These are phyloP conservation scores for Microvelia longipes DNA, from an alignment of 1,140 invertebrate genomes.

Conservation along the genomic window DNA sequence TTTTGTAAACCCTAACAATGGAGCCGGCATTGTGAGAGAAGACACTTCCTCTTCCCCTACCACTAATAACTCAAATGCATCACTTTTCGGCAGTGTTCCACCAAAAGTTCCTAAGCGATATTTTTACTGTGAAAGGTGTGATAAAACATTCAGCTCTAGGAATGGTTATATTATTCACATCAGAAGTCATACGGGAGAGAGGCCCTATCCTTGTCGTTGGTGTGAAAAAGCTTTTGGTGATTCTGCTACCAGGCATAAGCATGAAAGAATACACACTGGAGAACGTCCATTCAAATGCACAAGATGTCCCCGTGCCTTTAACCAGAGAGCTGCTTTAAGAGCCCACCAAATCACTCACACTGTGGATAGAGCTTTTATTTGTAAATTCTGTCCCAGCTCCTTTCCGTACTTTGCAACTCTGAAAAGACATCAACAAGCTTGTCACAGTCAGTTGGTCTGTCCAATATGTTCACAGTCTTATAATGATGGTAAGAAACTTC, in stretches of 20 bases:
- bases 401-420: constrained; percentile 18
- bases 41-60: not conserved
- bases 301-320: constrained; percentile 39
- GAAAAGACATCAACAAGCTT: constrained; percentile 15
- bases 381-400: constrained; percentile 16
- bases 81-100: not conserved
- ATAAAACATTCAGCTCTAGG: constrained; percentile 35
- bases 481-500: constrained; percentile 10
- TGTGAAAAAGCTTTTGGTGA: constrained; percentile 60
- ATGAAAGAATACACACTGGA: constrained; percentile 40
- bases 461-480: constrained; percentile 13
- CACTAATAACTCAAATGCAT: too few species aligned
- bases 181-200: constrained; percentile 55
- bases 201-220: constrained; percentile 52
- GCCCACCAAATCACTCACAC: constrained; percentile 20
- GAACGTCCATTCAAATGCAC: constrained; percentile 41
- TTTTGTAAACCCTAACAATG: not conserved
- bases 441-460: constrained; percentile 15
- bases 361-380: constrained; percentile 15
- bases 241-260: constrained; percentile 34
- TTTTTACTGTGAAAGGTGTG: constrained; percentile 41
- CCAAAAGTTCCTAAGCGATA: constrained; percentile 19
- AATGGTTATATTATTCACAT: constrained; percentile 55
- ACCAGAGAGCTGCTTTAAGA: constrained; percentile 32
- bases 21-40: not conserved